Conservation (phyloP, 2,797 vertebrate species). For the Cirrhinus molitorella region DNA sequence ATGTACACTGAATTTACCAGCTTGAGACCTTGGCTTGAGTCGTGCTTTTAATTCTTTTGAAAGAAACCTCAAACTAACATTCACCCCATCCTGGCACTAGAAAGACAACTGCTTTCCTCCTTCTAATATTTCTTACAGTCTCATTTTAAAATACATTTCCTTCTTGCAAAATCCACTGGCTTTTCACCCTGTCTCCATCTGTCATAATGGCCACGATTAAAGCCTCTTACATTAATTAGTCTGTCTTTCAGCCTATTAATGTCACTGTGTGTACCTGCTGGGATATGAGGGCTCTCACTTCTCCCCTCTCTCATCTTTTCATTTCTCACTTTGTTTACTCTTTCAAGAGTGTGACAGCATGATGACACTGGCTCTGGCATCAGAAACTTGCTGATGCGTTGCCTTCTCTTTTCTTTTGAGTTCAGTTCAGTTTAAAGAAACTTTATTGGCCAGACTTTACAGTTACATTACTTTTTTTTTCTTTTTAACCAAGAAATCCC, state of each 20-base stretch:
- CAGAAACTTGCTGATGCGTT: slow-evolving; percentile 30
- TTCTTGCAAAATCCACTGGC: background rate
- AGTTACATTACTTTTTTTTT: background rate
- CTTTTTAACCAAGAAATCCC: background rate
- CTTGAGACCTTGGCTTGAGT: slow-evolving; percentile 23
- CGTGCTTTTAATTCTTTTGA: background rate
- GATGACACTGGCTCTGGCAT: slow-evolving; percentile 20
- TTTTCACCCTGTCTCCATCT: slow-evolving; percentile 13
- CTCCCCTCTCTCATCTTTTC: background rate
- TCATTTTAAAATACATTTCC: slow-evolving; percentile 9
- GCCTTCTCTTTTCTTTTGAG: slow-evolving; percentile 5
- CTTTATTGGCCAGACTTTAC: background rate
- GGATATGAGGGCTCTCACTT: slow-evolving; percentile 11
- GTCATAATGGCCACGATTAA: slow-evolving; percentile 39
- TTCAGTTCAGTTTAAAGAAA: slow-evolving; percentile 3
- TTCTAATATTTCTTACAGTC: background rate
- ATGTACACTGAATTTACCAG: background rate
- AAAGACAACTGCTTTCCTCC: slow-evolving; percentile 9
- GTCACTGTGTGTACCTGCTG: slow-evolving; percentile 32
- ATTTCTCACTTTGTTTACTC: slow-evolving; percentile 12
- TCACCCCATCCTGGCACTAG: background rate
- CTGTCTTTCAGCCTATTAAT: slow-evolving; percentile 33
- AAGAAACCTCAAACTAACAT: background rate
- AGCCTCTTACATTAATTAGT: slow-evolving; percentile 34
- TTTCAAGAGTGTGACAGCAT: background rate